Percentiles rank a stretch among this genome's conserved stretches.
phyloP scores from a whole-genome alignment of 64 coral and sea anemone species.

The Stichodactyla mertensii region DNA sequence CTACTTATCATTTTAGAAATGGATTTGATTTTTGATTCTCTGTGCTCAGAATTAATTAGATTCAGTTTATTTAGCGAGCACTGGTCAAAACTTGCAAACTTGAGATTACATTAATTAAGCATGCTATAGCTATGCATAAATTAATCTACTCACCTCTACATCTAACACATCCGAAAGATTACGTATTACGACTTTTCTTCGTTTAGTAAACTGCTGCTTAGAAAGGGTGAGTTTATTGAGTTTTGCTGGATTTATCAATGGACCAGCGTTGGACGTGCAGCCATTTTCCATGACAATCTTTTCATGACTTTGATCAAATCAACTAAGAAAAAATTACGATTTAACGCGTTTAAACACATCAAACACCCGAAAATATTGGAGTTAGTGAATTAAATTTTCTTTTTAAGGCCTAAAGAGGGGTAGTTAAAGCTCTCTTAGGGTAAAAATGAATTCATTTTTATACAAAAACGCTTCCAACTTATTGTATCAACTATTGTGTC shows the following conservation, averaged over 20 bases:
- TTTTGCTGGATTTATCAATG: background rate
- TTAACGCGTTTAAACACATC: background rate
- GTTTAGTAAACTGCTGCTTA: slow-evolving; percentile 60
- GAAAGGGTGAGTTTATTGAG: slow-evolving; percentile 10
- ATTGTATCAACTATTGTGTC: no score
- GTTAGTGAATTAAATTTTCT: background rate
- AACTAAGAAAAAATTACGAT: background rate
- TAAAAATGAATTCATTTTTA: background rate
- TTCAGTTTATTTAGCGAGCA: no score
- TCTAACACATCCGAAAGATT: slow-evolving; percentile 50
- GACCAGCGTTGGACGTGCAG: background rate
- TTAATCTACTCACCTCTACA: slow-evolving; percentile 38
- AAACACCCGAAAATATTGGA: background rate
- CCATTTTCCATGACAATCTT: background rate
- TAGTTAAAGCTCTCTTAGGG: background rate
- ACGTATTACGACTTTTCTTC: slow-evolving; percentile 50
- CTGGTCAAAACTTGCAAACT: no score
- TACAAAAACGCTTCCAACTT: background rate
- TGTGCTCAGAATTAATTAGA: no score
- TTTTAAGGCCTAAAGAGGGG: background rate
- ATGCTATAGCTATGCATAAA: background rate
- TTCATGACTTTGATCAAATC: background rate
- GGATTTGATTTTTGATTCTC: no score
- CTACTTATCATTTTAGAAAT: no score
- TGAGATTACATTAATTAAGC: no score